These are phyloP conservation scores for Agrypnus murinus DNA, from an alignment of 2,888 invertebrate genomes.

Conservation along the genomic window DNA sequence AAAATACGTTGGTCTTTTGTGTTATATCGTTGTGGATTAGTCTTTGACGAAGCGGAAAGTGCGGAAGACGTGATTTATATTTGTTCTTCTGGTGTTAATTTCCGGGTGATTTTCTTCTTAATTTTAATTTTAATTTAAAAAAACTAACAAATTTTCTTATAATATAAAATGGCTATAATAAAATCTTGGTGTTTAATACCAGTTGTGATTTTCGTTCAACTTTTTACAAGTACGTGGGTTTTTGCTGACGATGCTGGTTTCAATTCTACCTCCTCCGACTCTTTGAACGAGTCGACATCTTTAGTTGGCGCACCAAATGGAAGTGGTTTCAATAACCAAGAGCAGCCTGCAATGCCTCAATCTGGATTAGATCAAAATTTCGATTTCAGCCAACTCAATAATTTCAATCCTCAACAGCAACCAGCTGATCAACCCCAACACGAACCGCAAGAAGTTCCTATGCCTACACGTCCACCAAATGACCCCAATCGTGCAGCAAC, in stretches of 20 bases:
- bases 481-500: not conserved
- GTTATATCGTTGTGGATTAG: conserved; percentile 11
- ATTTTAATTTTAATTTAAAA: not conserved
- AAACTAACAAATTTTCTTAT: not conserved
- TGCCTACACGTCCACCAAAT: not conserved
- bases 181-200: not conserved
- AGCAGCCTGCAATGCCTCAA: not conserved
- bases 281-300: not conserved
- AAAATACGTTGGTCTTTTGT: conserved; percentile 26
- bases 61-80: not conserved
- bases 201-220: not conserved
- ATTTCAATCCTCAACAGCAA: no score
- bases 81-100: no score
- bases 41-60: conserved; percentile 15
- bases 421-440: not conserved
- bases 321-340: not conserved
- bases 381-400: no score
- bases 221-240: conserved; percentile 1
- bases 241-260: not conserved
- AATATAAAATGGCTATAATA: not conserved
- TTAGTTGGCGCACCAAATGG: not conserved
- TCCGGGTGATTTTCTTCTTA: no score
- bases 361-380: not conserved
- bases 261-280: not conserved
- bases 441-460: not conserved